Evolutionary conservation across 2,797 vertebrate species (phyloP).

Genomic region (Carapus acus): DNA sequence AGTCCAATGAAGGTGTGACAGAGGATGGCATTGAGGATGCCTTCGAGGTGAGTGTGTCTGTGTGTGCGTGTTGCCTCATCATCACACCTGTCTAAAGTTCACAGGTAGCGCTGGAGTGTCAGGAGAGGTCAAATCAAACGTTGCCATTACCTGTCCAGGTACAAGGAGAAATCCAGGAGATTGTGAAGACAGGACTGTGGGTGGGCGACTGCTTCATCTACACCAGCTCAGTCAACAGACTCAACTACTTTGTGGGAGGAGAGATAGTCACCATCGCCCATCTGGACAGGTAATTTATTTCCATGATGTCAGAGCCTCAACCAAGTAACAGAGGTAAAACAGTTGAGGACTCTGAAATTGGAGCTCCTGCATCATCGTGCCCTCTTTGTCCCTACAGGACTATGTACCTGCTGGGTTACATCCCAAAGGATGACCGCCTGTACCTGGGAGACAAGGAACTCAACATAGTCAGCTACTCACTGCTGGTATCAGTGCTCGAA

Average conservation of each 20-base stretch:
- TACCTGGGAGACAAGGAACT: slow-evolving; percentile 98
- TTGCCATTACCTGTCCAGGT: slow-evolving; percentile 76
- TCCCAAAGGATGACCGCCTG: slow-evolving; percentile 96
- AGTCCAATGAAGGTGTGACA: slow-evolving; percentile 93
- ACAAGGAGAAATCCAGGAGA: slow-evolving; percentile 97
- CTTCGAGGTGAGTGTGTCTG: slow-evolving; percentile 80
- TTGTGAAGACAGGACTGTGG: slow-evolving; percentile 97
- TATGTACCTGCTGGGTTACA: slow-evolving; percentile 98
- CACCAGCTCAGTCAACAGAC: slow-evolving; percentile 97
- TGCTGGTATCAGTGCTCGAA: slow-evolving; percentile 94
- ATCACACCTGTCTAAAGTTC: slow-evolving; percentile 21
- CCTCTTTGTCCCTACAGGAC: slow-evolving; percentile 74
- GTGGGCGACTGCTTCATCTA: slow-evolving; percentile 99
- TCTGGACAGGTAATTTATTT: slow-evolving; percentile 96
- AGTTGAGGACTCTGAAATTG: background rate
- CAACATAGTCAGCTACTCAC: slow-evolving; percentile 95
- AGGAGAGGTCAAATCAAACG: too few species aligned
- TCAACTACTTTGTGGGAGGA: slow-evolving; percentile 98
- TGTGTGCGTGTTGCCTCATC: slow-evolving; percentile 5
- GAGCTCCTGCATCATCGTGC: background rate
- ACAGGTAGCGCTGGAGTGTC: too few species aligned
- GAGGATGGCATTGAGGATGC: slow-evolving; percentile 99
- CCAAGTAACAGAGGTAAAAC: too few species aligned
- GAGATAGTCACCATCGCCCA: slow-evolving; percentile 99
- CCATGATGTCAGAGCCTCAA: too few species aligned